Percentiles rank a stretch among this genome's conserved stretches.
Evolutionary conservation across 2,797 vertebrate genomes (phyloP).

Genomic region (Alouatta caraya): DNA sequence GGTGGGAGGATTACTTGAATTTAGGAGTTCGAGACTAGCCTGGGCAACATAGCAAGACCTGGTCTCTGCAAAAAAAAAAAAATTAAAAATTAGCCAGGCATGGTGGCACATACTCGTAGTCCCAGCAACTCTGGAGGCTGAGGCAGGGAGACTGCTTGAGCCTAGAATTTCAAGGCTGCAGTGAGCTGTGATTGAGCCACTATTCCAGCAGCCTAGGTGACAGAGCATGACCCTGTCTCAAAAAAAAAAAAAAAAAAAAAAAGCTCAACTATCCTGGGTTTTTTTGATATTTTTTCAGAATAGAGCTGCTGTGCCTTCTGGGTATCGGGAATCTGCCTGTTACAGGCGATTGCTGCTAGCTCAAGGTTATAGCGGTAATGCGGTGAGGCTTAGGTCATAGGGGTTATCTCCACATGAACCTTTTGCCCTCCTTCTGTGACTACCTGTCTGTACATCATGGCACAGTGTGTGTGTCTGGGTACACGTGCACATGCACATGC

Average conservation of each 20-base stretch:
- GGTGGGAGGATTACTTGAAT: background rate
- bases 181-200: background rate
- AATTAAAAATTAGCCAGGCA: background rate
- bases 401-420: accelerated
- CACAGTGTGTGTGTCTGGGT: accelerated
- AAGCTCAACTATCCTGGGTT: background rate
- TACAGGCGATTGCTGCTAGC: background rate
- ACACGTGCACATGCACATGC: accelerated
- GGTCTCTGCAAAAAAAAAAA: background rate
- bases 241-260: background rate
- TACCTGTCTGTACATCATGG: accelerated
- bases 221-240: background rate
- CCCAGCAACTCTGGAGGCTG: background rate
- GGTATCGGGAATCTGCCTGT: background rate
- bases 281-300: background rate
- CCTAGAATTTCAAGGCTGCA: background rate
- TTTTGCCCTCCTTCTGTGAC: background rate
- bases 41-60: background rate
- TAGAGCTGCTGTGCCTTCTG: background rate
- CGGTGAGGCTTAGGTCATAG: background rate
- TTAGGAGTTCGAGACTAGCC: background rate
- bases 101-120: background rate
- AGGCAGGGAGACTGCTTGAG: background rate
- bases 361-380: background rate
- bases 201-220: background rate